Base-by-base conservation (phyloP, 2,797 vertebrate genomes). In the Pachyuromys duprasi region DNA sequence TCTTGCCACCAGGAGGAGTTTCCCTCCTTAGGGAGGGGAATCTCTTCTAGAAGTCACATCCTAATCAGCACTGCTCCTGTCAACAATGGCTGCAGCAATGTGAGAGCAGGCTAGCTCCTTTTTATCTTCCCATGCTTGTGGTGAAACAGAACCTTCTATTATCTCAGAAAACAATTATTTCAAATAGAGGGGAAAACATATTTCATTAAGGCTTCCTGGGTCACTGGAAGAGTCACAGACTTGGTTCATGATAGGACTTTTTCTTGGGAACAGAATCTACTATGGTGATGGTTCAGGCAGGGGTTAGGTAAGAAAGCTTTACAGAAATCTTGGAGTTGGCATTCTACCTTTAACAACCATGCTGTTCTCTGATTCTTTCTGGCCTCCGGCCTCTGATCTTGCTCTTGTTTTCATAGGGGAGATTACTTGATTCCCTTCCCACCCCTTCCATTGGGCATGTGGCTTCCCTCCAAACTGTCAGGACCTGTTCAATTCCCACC, bases 81-180 rank as follows among this genome's bases (percentile, higher is more conserved):
- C 3, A 70, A 72, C 36, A 96, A 53, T 33, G 5, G 86, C 90
- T 97, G 96, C 89, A 96, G 53, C 24, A n/a, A 83, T 94, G 42
- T 3, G 5, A 11, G 0, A 0, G 74, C 26, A 95, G 93, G 87
- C 82, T 86, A 90, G n/a, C 26, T 89, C 88, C 86, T 69, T 96
- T 78, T 33, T 74, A 45, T 26, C 3, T 92, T 90, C 84, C n/a
- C 82, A 76, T 96, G 90, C 65, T 78, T 69, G 15, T 74, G 62
- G 75, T 97, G 45, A 0, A 78, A 94, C 65, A 90, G 93, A 92
- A 3, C 95, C 92, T 89, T 69, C 36, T 2, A 13, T 94, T 76
- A 76, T 60, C 39, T 6, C 6, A 91, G 81, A 87, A 63, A 84
- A 22, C 31, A 49, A 12, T 69, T 49, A 45, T 78, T 79, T 83